Evolutionary conservation across 2,113 vertebrate genomes (phyloP), one percentile per base, ranked within the genome.

Genomic region (Platichthys flesus): DNA sequence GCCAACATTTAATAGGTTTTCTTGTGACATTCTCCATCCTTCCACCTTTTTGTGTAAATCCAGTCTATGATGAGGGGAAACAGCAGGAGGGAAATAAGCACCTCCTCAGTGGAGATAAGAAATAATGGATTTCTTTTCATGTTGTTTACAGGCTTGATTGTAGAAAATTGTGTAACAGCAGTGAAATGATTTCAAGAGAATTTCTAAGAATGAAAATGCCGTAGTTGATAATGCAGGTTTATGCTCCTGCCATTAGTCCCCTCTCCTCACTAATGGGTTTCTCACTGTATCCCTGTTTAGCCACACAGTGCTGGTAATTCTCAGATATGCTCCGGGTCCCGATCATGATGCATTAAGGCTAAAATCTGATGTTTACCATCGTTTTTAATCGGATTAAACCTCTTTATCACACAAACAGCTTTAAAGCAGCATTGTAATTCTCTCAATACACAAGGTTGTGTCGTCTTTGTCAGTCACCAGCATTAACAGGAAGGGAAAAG

Each of bases 341-440:
- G 2, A 24, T 58, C 24, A 9, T 70, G 28, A 63, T 9, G 20
- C n/a, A 12, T 12, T 5, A 23, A 1, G 7, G 52, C n/a, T n/a
- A 16, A 26, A 66, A 60, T 8, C 35, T 55, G 35, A 21, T 45
- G 21, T 71, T 45, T 56, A 37, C 5, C 1, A 13, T 20, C 21
- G 20, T 52, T 68, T 54, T 54, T 12, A 51, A 73, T 37, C 15
- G n/a, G 15, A 16, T 72, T n/a, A 49, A 58, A 67, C 37, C 26
- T 57, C 14, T 37, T 21, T 54, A 54, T 54, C 51, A 9, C 51
- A 54, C 51, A 51, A 71, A 76, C 13, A 31, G 3, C 5, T 63
- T 71, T 20, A 67, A 47, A 67, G 57, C 42, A 40, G 23, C 20
- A 51, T n/a, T 59, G 18, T 2, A 58, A 67, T 63, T 58, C 14